Base-by-base conservation (phyloP, 2,797 vertebrate species). In the Dallia pectoralis region DNA sequence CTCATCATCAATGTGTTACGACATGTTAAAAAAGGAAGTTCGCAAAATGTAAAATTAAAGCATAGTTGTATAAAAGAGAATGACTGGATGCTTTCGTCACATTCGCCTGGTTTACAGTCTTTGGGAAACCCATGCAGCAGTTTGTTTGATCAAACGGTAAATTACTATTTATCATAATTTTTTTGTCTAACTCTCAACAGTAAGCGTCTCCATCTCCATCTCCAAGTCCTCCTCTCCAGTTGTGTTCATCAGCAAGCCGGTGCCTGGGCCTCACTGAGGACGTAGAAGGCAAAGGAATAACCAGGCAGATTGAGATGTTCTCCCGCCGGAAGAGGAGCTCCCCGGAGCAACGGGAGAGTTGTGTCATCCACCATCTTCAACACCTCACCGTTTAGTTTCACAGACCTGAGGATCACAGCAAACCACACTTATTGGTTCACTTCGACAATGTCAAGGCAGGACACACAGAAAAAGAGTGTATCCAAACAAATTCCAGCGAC, bases 201-300 rank as follows among this genome's bases (percentile, higher is more conserved):
- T 25, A 25, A 32, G 5, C 6, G 16, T 12, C 33, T 67, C 65
- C n/a, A 27, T 27, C n/a, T 71, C 19, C 66, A n/a, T n/a, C n/a
- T n/a, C 12, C 32, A 5, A 44, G 47, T 27, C 16, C 25, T 56
- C 30, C 53, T 22, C 22, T 48, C 22, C 51, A 53, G 59, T 14
- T 32, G 27, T 40, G 44, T 69, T 93, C 87, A 93, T 75, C 88
- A 44, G 80, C 97, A 98, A 73, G 92, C 94, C 0, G 85, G 67
- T 15, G 92, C 93, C 74, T 79, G 85, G 29, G 94, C 92, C 0
- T 95, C 94, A 44, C 74, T 86, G 79, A 98, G 86, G 65, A 99
- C 94, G 18, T 94, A 97, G 89, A 98, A 98, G 7, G 94, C 91
- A 0, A 97, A 95, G 1, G 96, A 96, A 82, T 92, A 93, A 4